Base-by-base conservation (phyloP, 2,797 vertebrate species). In the Lithobates pipiens region DNA sequence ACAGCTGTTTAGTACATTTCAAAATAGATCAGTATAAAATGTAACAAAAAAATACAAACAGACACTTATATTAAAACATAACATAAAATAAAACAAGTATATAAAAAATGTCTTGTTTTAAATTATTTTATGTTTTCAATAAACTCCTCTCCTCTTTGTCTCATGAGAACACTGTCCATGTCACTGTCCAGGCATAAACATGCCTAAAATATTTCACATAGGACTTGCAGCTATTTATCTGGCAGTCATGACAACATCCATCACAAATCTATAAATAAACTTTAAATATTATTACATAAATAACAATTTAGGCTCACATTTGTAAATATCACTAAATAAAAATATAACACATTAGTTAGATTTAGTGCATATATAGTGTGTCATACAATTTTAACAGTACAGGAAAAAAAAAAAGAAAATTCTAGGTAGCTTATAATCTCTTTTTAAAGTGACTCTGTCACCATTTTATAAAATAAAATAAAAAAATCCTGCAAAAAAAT, bases 331-430 rank as follows among this genome's bases (percentile, higher is more conserved):
- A 77, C 25, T 39, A 23, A 25, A 27, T 23, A 61, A 16, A n/a
- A n/a, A 61, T 32, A 18, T 21, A 46, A n/a, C 13, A 77, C 54
- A 65, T 77, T 25, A 27, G 25, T 27, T 25, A 27, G 25, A 5
- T 46, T 79, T 68, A 46, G 77, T 79, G 77, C 77, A 69, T 18
- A 54, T 70, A 34, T 1, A 23, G 69, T 80, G 77, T 79, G 77
- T 68, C 67, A 68, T 63, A 44, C 61, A 29, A 6, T 67, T 44
- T 32, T 50, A 44, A 68, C 67, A 44, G 25, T 68, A 67, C 16
- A 67, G 18, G 15, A 23, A 29, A 54, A 68, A 79, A 44, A 78
- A 29, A 68, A 79, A 54, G 5, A 18, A 15, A 18, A 3, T 46
- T 46, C 44, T 54, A 18, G 15, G 50, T 54, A 54, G 50, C 50